Percentiles rank a stretch among this genome's conserved stretches.
phyloP scores from a whole-genome alignment of 2,888 invertebrate species.

The Dasysyrphus tricinctus region DNA sequence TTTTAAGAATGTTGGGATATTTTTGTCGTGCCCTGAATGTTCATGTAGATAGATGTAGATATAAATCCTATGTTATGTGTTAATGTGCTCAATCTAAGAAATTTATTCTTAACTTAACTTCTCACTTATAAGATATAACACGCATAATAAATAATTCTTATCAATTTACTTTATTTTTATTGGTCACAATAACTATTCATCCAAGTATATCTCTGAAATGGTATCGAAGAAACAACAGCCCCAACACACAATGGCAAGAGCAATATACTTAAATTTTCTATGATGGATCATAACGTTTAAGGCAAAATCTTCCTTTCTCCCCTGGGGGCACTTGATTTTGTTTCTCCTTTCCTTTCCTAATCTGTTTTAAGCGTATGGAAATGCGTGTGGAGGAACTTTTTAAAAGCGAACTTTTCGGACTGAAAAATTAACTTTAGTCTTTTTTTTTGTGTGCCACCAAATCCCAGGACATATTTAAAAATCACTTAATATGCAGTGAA shows the following conservation, averaged over 20 bases:
- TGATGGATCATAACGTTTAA: slow-evolving; percentile 43
- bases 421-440: slow-evolving; percentile 64
- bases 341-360: slow-evolving; percentile 42
- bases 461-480: slow-evolving; percentile 75
- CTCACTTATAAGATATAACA: too few relatives aligned
- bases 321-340: slow-evolving; percentile 40
- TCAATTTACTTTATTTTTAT: neutral
- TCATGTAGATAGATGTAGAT: too few relatives aligned
- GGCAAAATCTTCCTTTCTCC: neutral
- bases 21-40: too few relatives aligned
- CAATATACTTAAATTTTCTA: slow-evolving; percentile 17
- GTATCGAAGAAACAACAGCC: neutral
- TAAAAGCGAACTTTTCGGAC: slow-evolving; percentile 57
- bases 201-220: neutral
- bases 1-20: too few relatives aligned
- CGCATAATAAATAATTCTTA: neutral
- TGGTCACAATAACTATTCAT: neutral
- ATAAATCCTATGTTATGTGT: too few relatives aligned
- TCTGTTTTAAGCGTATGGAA: slow-evolving; percentile 71
- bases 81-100: too few relatives aligned
- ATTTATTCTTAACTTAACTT: too few relatives aligned
- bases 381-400: slow-evolving; percentile 66
- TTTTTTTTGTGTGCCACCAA: slow-evolving; percentile 38
- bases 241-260: neutral
- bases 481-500: slow-evolving; percentile 75